Conservation (phyloP, 2,113 vertebrate species). For the Colinus virginianus region DNA sequence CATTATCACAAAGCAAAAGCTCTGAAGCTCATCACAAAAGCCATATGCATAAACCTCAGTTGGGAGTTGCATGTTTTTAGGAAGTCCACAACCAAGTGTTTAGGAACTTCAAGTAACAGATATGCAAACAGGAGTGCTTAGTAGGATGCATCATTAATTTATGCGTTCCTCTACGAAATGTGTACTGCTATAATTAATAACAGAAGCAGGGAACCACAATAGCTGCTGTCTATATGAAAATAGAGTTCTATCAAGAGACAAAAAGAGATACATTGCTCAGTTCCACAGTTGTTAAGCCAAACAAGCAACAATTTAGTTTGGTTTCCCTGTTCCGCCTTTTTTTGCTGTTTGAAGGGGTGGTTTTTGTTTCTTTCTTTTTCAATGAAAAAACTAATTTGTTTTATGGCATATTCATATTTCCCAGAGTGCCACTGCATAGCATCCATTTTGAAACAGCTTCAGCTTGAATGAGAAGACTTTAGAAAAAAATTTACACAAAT, state of each 20-base stretch:
- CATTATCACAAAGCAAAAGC: not conserved
- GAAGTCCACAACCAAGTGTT: slow-evolving; percentile 30
- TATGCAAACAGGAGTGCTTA: slow-evolving; percentile 3
- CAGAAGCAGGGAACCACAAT: not conserved
- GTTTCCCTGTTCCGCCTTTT: not conserved
- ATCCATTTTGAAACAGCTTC: slow-evolving; percentile 27
- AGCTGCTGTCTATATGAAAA: not conserved
- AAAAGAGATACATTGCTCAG: not conserved
- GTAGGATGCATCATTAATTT: slow-evolving; percentile 15
- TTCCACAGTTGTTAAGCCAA: not conserved
- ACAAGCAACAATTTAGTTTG: not conserved
- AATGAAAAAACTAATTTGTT: not conserved
- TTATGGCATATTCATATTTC: not conserved
- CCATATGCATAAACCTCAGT: not conserved
- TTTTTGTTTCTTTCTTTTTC: not conserved
- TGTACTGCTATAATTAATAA: slow-evolving; percentile 22
- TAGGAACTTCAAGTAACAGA: not conserved
- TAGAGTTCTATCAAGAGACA: not conserved
- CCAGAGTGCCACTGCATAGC: not conserved
- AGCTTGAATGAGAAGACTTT: not conserved
- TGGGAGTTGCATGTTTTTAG: not conserved
- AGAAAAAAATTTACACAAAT: not conserved
- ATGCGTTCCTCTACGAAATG: slow-evolving; percentile 2
- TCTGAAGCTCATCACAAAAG: not conserved
- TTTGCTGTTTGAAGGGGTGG: not conserved